Evolutionary conservation across 2,113 vertebrate genomes (phyloP).

Genomic region (Gavia stellata): DNA sequence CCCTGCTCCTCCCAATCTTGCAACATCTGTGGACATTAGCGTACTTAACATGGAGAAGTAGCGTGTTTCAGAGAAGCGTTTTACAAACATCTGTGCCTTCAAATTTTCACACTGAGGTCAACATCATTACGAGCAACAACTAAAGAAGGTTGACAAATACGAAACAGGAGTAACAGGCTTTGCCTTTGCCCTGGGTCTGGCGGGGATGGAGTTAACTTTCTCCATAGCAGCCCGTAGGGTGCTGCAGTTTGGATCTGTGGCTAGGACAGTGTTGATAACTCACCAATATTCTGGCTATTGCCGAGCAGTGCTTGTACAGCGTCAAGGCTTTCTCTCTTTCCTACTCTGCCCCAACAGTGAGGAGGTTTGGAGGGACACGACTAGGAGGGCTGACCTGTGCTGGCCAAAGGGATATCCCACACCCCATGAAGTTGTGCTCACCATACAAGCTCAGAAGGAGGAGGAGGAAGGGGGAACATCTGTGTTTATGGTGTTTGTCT

Average conservation of each 20-base stretch:
- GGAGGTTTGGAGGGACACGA: no score
- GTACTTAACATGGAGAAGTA: neutral
- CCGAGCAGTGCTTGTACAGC: no score
- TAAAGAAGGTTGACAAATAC: neutral
- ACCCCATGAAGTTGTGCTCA: no score
- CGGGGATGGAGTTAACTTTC: neutral
- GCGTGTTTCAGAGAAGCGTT: neutral
- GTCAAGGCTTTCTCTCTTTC: no score
- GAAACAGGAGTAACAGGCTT: neutral
- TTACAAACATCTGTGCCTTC: neutral
- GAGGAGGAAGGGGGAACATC: no score
- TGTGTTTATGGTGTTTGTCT: no score
- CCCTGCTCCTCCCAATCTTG: neutral
- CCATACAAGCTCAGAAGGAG: no score
- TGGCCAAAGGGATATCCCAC: no score
- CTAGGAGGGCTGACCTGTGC: no score
- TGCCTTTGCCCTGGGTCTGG: neutral
- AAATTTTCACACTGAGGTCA: neutral
- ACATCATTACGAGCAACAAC: neutral
- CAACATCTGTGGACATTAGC: neutral
- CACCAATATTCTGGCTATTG: no score
- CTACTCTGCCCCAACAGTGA: no score
- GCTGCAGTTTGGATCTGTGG: neutral
- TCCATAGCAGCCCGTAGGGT: rapidly evolving
- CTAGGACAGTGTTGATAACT: no score